Conservation (phyloP, 2,888 invertebrate species). For the Helleia helle region DNA sequence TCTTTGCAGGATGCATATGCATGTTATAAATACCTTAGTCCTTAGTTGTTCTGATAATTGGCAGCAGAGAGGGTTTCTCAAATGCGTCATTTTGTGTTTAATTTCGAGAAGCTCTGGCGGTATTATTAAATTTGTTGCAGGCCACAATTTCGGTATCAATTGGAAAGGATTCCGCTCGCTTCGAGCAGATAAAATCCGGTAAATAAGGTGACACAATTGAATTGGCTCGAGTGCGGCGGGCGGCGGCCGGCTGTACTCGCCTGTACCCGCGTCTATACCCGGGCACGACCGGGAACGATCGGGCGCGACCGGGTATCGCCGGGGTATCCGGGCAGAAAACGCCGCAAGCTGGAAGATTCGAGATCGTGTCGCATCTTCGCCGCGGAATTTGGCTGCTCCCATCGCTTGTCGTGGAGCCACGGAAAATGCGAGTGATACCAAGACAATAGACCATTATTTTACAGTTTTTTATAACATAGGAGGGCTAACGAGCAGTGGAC, state of each 20-base stretch:
- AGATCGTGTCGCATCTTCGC: slow-evolving; percentile 6
- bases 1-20: too few relatives aligned
- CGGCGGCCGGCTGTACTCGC: background rate
- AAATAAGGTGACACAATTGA: slow-evolving; percentile 4
- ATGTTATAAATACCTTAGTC: too few relatives aligned
- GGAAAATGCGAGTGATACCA: background rate
- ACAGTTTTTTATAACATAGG: too few relatives aligned
- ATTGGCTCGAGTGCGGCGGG: background rate
- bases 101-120: background rate
- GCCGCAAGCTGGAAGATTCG: slow-evolving; percentile 1
- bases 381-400: background rate
- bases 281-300: background rate
- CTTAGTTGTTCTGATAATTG: too few relatives aligned
- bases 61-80: too few relatives aligned
- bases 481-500: too few relatives aligned
- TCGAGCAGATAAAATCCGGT: background rate
- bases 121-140: background rate
- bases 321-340: background rate
- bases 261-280: background rate
- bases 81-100: too few relatives aligned
- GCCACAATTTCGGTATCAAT: background rate
- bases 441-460: too few relatives aligned
- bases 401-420: background rate
- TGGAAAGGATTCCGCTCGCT: background rate
- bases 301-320: background rate